phyloP scores from a whole-genome alignment of 2,797 vertebrate species.

The Cyprinodon diabolis region DNA sequence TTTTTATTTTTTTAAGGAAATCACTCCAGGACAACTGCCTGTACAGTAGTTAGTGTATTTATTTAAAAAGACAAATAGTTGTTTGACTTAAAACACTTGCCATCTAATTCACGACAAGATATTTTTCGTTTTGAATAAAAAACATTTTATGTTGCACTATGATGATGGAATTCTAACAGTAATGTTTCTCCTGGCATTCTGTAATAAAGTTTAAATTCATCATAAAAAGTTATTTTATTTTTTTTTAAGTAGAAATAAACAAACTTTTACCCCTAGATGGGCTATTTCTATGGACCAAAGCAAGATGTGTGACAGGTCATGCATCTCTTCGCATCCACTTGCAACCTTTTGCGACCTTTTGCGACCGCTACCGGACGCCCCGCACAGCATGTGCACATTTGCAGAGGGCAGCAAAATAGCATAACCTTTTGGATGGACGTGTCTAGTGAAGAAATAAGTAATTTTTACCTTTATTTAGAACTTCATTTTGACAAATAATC shows the following conservation, averaged over 20 bases:
- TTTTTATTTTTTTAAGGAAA: conserved; percentile 16
- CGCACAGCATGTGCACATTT: no score
- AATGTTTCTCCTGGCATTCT: neutral
- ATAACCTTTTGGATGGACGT: no score
- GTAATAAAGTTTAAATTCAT: neutral
- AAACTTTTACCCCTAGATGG: no score
- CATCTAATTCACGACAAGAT: conserved; percentile 50
- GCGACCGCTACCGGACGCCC: no score
- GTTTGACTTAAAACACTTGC: conserved; percentile 37
- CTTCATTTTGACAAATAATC: no score
- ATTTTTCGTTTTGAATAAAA: conserved; percentile 21
- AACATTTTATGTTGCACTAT: conserved; percentile 16
- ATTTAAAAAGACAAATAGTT: conserved; percentile 7
- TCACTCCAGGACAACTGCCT: conserved; percentile 11
- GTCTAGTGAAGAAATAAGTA: no score
- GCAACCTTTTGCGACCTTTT: no score
- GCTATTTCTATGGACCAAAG: no score
- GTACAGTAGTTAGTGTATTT: conserved; percentile 3
- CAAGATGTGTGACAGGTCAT: no score
- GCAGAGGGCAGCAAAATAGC: no score
- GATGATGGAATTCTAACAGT: conserved; percentile 3
- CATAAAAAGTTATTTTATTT: neutral
- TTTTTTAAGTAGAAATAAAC: neutral
- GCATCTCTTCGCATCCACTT: no score
- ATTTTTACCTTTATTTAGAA: no score